These are phyloP conservation scores for Petrolisthes manimaculis DNA, from an alignment of 2,888 invertebrate species.

Conservation along the genomic window DNA sequence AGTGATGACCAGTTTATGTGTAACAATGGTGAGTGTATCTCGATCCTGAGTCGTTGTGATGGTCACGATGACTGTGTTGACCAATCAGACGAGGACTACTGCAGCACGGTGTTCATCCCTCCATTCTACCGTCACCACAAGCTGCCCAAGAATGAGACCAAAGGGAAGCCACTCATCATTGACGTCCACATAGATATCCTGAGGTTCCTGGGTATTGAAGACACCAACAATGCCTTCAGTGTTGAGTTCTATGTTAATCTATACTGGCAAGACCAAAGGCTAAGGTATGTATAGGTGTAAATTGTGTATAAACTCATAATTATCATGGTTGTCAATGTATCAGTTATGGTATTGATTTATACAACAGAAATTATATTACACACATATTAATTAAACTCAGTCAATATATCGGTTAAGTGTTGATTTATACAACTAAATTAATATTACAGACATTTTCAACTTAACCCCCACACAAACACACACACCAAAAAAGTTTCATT, in stretches of 20 bases:
- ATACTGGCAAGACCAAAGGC: not conserved
- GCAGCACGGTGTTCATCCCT: conserved; percentile 36
- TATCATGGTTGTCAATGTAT: no score
- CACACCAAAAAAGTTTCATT: no score
- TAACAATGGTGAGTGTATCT: conserved; percentile 38
- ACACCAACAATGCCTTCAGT: not conserved
- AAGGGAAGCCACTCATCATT: conserved; percentile 7
- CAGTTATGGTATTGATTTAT: no score
- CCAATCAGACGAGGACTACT: conserved; percentile 49
- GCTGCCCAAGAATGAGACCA: conserved; percentile 33
- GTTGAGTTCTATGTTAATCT: conserved; percentile 6
- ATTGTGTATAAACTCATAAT: no score
- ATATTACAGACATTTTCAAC: no score
- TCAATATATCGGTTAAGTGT: no score
- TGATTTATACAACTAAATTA: no score
- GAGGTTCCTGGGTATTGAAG: conserved; percentile 5
- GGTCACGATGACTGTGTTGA: conserved; percentile 45
- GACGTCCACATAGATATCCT: conserved; percentile 7
- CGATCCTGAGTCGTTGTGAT: conserved; percentile 32
- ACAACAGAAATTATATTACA: no score
- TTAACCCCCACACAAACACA: no score
- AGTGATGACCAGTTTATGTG: conserved; percentile 43
- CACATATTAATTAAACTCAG: no score
- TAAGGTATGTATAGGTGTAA: no score
- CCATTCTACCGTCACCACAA: conserved; percentile 41